phyloP scores from a whole-genome alignment of 1,140 invertebrate species.

The Papilio polyxenes region DNA sequence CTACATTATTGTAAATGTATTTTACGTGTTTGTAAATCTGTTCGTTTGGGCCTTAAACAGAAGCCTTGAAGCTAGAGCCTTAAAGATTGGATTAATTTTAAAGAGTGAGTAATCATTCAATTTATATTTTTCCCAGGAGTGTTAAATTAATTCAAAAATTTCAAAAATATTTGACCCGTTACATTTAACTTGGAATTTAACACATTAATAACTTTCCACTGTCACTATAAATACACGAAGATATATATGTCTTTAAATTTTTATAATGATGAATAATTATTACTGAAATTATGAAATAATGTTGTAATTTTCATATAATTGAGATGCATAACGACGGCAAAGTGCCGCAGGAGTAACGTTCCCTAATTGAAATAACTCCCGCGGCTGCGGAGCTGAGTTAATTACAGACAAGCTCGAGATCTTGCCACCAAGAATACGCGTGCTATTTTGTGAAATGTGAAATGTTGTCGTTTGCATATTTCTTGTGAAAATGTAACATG shows the following conservation, averaged over 20 bases:
- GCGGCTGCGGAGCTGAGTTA: conserved; percentile 25
- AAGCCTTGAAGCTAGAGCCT: no score
- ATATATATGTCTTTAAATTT: not conserved
- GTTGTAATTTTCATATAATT: conserved; percentile 35
- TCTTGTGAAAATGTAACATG: not conserved
- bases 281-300: conserved; percentile 13
- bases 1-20: no score
- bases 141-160: not conserved
- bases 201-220: not conserved
- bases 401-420: conserved; percentile 18
- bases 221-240: not conserved
- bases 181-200: not conserved
- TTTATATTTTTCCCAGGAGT: no score
- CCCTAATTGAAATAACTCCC: conserved; percentile 31
- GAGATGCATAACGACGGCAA: conserved; percentile 24
- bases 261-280: conserved; percentile 15
- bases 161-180: not conserved
- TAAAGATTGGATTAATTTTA: no score
- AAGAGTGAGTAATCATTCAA: no score
- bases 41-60: no score
- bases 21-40: no score
- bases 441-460: conserved; percentile 20
- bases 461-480: conserved; percentile 12
- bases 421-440: not conserved
- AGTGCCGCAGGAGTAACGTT: conserved; percentile 21